Conservation (phyloP, 2,113 vertebrate species). For the Oncorhynchus clarkii region DNA sequence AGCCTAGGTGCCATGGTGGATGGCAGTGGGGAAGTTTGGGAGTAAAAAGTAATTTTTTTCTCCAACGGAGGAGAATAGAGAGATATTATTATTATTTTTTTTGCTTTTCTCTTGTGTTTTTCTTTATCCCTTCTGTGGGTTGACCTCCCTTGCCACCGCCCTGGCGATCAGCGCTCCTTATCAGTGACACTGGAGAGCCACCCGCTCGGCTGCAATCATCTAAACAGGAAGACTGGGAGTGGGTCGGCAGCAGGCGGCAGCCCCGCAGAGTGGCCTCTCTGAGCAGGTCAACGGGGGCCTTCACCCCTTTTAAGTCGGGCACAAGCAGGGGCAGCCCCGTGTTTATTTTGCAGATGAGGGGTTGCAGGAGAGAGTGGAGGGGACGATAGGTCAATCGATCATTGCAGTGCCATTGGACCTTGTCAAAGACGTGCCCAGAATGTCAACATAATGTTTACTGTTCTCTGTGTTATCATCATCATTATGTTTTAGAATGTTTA, state of each 20-base stretch:
- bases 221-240: conserved; percentile 56
- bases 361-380: too few relatives aligned
- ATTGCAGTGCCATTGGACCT: conserved; percentile 17
- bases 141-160: conserved; percentile 68
- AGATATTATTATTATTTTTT: neutral
- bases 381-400: conserved; percentile 40
- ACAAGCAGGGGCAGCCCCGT: conserved; percentile 54
- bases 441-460: neutral
- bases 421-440: conserved; percentile 8
- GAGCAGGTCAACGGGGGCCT: conserved; percentile 60
- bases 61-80: neutral
- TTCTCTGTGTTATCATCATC: too few relatives aligned
- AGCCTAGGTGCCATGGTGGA: conserved; percentile 60
- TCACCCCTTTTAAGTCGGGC: conserved; percentile 57
- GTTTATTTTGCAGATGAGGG: conserved; percentile 66
- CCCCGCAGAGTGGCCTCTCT: conserved; percentile 41
- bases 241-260: conserved; percentile 18
- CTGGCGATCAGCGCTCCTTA: conserved; percentile 58
- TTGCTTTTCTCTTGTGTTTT: conserved; percentile 28
- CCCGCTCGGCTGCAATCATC: conserved; percentile 64
- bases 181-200: conserved; percentile 63
- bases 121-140: conserved; percentile 60
- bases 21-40: conserved; percentile 37
- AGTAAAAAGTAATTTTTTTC: conserved; percentile 41
- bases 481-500: too few relatives aligned